A percentile compares a stretch with the other conserved stretches of the same genome.
These are phyloP conservation scores for Pollenia labialis DNA, from an alignment of 2,888 invertebrate species.

Conservation along the genomic window DNA sequence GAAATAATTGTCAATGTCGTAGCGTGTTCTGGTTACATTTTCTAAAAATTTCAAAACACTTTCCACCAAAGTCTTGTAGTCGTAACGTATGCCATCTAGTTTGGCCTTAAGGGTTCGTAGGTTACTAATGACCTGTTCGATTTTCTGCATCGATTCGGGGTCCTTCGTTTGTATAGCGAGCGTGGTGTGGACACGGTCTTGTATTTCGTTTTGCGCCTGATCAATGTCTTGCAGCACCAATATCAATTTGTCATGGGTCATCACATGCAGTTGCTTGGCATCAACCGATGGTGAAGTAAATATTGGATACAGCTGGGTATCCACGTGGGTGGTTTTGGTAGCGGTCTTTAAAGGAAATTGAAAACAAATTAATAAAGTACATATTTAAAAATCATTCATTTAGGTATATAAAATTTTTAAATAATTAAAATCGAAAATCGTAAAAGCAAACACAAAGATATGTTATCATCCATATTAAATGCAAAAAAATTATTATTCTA, in stretches of 20 bases:
- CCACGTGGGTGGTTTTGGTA: constrained; percentile 88
- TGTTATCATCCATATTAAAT: too few relatives aligned
- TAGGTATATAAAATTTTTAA: background rate
- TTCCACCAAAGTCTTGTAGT: constrained; percentile 89
- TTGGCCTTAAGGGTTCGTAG: constrained; percentile 88
- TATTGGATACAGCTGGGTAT: constrained; percentile 90
- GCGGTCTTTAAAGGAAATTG: constrained; percentile 85
- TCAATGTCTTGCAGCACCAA: constrained; percentile 87
- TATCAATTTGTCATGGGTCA: constrained; percentile 86
- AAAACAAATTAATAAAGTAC: constrained; percentile 10
- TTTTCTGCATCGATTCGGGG: constrained; percentile 84
- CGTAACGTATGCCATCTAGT: constrained; percentile 88
- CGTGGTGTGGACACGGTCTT: constrained; percentile 88
- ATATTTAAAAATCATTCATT: background rate
- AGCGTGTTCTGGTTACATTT: constrained; percentile 87
- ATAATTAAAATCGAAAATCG: too few relatives aligned
- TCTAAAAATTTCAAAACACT: constrained; percentile 89
- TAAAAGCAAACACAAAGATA: too few relatives aligned
- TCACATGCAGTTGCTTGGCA: constrained; percentile 86
- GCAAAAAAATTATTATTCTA: too few relatives aligned
- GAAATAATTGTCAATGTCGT: constrained; percentile 86
- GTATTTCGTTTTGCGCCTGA: constrained; percentile 88
- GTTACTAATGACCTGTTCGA: constrained; percentile 87
- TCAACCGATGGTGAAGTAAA: constrained; percentile 87
- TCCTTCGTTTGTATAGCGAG: constrained; percentile 88